Percentiles rank a stretch among this genome's conserved stretches.
Conservation (phyloP, 1,140 invertebrate genomes). For the Pogonomyrmex barbatus region DNA sequence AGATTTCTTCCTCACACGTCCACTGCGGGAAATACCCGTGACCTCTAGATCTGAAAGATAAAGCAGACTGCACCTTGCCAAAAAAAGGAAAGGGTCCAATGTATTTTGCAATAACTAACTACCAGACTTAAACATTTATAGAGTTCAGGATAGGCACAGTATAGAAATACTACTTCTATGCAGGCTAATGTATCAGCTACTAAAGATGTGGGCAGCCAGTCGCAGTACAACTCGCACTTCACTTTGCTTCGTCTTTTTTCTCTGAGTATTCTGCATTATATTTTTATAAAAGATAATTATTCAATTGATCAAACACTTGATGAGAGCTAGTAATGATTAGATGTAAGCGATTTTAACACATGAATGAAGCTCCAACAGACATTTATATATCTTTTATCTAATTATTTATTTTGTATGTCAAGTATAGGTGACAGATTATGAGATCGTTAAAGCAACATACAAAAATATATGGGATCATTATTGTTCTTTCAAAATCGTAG, state of each 20-base stretch:
- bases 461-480: not conserved
- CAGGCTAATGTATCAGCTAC: constrained; percentile 53
- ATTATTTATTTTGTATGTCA: not conserved
- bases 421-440: not conserved
- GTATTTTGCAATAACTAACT: constrained; percentile 76
- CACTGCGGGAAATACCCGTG: constrained; percentile 94
- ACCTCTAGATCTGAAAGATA: constrained; percentile 91
- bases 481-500: not conserved
- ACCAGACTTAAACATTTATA: constrained; percentile 64
- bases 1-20: constrained; percentile 96
- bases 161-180: constrained; percentile 45
- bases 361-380: constrained; percentile 45
- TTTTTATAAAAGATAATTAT: constrained; percentile 26
- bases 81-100: constrained; percentile 75
- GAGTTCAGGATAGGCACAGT: constrained; percentile 51
- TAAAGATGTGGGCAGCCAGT: constrained; percentile 47
- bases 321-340: not conserved
- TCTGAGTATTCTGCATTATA: not conserved
- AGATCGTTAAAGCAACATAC: not conserved
- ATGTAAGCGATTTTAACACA: not conserved
- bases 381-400: constrained; percentile 4
- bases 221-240: constrained; percentile 32
- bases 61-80: constrained; percentile 83
- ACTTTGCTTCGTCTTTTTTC: constrained; percentile 7
- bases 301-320: constrained; percentile 21